A percentile compares a stretch with the other conserved stretches of the same genome.
Conservation (phyloP, 1,140 invertebrate species). For the Choristoneura fumiferana region DNA sequence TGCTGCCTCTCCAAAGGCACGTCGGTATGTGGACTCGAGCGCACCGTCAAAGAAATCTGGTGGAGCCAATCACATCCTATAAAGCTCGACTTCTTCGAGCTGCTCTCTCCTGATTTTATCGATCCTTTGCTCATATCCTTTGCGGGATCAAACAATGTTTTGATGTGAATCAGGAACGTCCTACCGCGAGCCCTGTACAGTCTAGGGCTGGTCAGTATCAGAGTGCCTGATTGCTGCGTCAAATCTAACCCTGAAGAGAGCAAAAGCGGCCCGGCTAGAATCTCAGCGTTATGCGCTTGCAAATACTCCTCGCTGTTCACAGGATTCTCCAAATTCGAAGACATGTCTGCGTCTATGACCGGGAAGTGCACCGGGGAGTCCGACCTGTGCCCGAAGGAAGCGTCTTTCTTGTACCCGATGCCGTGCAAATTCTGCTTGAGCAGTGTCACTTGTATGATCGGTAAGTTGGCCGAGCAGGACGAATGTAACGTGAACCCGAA, state of each 20-base stretch:
- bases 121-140: conserved; percentile 78
- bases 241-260: conserved; percentile 90
- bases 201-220: conserved; percentile 92
- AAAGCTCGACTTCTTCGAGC: conserved; percentile 79
- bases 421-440: conserved; percentile 89
- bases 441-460: conserved; percentile 88
- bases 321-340: conserved; percentile 84
- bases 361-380: conserved; percentile 83
- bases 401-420: conserved; percentile 80
- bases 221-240: conserved; percentile 88
- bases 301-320: conserved; percentile 89
- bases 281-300: conserved; percentile 91
- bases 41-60: conserved; percentile 92
- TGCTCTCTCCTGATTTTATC: conserved; percentile 49
- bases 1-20: conserved; percentile 88
- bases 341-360: conserved; percentile 70
- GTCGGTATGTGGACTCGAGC: conserved; percentile 84
- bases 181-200: conserved; percentile 88
- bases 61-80: conserved; percentile 94
- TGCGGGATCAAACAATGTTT: conserved; percentile 84
- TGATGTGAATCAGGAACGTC: conserved; percentile 91
- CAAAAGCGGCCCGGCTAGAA: conserved; percentile 92
- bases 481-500: conserved; percentile 90
- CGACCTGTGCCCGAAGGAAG: conserved; percentile 63
- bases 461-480: conserved; percentile 79